Conservation (phyloP, 2,797 vertebrate species). For the Falco columbarius region DNA sequence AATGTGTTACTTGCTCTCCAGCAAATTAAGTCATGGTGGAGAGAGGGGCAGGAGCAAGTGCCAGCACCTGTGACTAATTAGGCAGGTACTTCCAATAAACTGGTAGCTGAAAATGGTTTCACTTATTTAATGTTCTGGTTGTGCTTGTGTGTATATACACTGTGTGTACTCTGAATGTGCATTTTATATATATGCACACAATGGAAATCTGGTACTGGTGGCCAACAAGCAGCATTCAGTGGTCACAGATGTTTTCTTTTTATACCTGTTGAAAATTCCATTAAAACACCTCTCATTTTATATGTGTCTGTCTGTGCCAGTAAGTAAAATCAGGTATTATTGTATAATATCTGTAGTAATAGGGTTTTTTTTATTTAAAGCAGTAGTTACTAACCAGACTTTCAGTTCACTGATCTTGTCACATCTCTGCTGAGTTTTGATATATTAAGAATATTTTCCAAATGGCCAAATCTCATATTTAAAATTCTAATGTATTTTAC, state of each 20-base stretch:
- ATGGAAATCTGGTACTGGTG: background rate
- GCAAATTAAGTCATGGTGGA: background rate
- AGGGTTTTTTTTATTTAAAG: background rate
- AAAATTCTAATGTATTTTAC: constrained; percentile 79
- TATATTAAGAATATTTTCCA: constrained; percentile 63
- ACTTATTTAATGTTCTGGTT: background rate
- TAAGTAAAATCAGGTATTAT: background rate
- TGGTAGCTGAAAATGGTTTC: background rate
- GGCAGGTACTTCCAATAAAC: background rate
- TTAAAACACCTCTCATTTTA: background rate
- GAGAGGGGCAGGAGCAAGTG: background rate
- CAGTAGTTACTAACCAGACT: constrained; percentile 2
- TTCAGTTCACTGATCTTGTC: constrained; percentile 32
- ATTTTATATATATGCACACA: background rate
- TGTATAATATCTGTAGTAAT: background rate
- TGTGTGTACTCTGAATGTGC: fast-evolving
- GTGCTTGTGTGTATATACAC: background rate
- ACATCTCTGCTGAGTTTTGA: background rate
- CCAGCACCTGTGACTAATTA: background rate
- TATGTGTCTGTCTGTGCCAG: background rate
- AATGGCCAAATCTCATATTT: constrained; percentile 59
- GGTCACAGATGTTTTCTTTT: background rate
- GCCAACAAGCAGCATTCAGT: background rate
- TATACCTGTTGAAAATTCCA: background rate
- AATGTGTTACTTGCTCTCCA: background rate